These are phyloP conservation scores for Stenopsyche tienmushanensis DNA, from an alignment of 1,140 invertebrate species.

Conservation along the genomic window DNA sequence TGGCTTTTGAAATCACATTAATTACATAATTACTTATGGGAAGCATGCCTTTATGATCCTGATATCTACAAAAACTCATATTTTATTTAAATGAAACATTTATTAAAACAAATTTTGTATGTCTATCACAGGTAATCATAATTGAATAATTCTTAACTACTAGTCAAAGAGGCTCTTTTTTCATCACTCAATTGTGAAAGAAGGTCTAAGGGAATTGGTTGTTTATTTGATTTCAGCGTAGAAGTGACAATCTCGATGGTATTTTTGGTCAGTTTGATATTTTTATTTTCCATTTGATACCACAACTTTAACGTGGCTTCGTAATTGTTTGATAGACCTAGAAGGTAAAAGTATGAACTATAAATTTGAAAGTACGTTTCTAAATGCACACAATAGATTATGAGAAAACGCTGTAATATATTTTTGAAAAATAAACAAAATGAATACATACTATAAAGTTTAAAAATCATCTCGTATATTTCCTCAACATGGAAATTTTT, in stretches of 20 bases:
- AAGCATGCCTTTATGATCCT: too few relatives aligned
- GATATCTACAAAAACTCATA: too few relatives aligned
- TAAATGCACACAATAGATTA: too few relatives aligned
- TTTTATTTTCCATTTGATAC: slow-evolving; percentile 50
- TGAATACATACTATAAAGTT: slow-evolving; percentile 57
- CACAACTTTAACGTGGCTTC: slow-evolving; percentile 49
- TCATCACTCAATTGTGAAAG: slow-evolving; percentile 15
- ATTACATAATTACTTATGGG: too few relatives aligned
- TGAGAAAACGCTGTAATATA: too few relatives aligned
- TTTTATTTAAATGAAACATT: too few relatives aligned
- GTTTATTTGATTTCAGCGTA: slow-evolving; percentile 49
- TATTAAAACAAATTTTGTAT: not conserved
- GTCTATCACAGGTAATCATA: too few relatives aligned
- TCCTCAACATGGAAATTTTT: slow-evolving; percentile 45
- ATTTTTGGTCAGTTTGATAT: slow-evolving; percentile 47
- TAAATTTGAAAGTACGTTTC: too few relatives aligned
- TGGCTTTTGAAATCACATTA: too few relatives aligned
- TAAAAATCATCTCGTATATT: slow-evolving; percentile 54
- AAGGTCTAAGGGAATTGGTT: slow-evolving; percentile 46
- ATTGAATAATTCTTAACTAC: too few relatives aligned
- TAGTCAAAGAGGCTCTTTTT: not conserved
- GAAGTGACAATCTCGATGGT: slow-evolving; percentile 47
- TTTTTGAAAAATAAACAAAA: too few relatives aligned
- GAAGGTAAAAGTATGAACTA: slow-evolving; percentile 41
- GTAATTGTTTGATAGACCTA: slow-evolving; percentile 53